Base-by-base conservation (phyloP, 92 coral and sea anemone species). In the Plumapathes pennacea region DNA sequence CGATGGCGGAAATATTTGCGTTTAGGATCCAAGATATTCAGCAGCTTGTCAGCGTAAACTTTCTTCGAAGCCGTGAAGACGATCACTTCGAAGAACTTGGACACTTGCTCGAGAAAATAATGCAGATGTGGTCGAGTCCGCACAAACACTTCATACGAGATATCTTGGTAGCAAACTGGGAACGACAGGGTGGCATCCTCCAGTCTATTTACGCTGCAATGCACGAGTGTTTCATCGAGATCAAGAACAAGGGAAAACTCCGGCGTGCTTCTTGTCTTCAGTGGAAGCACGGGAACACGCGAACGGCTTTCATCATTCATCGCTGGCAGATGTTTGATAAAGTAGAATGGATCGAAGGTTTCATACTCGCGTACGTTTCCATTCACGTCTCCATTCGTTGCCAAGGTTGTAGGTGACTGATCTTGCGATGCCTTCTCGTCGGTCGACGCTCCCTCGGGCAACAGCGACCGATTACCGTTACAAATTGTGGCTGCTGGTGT, bases 31-130 rank as follows among this genome's bases (percentile, higher is more conserved):
- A 94, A 80, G 64, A 94, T 88, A 71, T 94, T 94, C 39, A 94
- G 54, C 36, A 94, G 69, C 77, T 94, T 94, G 63, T 94, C 99
- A 6, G 99, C 99, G 78, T 94, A 94, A 13, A 94, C 99, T 48
- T 92, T 86, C 78, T 94, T 88, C 38, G 99, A 94, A 38, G 99
- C 99, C 37, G 96, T 94, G 62, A 94, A 94, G 32, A 94, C 76
- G 69, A 94, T 94, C 22, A 94, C 99, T 70, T 94, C 99, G 71
- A 94, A 94, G 42, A 77, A 47, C 50, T 60, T 72, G 38, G 99
- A 86, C 13, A 88, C 99, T 44, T 86, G 57, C 70, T 94, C 90
- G 18, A 94, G 83, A 60, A 94, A 94, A 33, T 83, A 74, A 79
- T 88, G 84, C 48, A 94, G 61, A 70, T 94, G 99, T 12, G 99